A percentile compares a stretch with the other conserved stretches of the same genome.
phyloP scores from a whole-genome alignment of 1,140 invertebrate genomes.

The Protaetia brevitarsis region DNA sequence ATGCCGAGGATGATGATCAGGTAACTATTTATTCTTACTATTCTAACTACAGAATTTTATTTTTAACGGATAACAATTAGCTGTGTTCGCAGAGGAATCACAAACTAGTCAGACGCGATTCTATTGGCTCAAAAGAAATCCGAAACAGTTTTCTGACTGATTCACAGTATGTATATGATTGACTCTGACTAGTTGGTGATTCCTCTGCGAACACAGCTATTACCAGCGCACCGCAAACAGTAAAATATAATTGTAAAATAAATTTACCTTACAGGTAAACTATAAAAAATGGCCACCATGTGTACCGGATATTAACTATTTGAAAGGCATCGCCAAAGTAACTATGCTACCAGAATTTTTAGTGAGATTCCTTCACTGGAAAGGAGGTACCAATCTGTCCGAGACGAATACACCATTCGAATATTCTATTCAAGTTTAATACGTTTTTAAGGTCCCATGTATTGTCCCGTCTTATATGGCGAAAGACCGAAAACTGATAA shows the following conservation, averaged over 20 bases:
- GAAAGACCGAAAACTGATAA: constrained; percentile 42
- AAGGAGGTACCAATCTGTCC: constrained; percentile 40
- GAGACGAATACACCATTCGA: no score
- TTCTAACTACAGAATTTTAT: no score
- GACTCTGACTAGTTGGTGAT: no score
- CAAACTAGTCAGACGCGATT: no score
- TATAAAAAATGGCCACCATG: constrained; percentile 55
- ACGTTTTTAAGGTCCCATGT: constrained; percentile 18
- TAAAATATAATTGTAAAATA: not conserved
- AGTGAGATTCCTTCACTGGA: constrained; percentile 51
- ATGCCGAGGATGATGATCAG: constrained; percentile 34
- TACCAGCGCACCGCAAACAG: no score
- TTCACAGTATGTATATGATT: no score
- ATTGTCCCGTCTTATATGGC: constrained; percentile 57
- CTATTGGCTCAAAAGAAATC: no score
- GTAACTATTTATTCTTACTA: constrained; percentile 35
- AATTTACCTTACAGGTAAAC: constrained; percentile 15
- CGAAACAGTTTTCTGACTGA: no score
- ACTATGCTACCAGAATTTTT: constrained; percentile 51
- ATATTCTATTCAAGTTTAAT: not conserved
- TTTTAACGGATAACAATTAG: no score
- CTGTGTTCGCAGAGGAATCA: no score
- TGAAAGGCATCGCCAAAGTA: constrained; percentile 55
- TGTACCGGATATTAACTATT: constrained; percentile 57
- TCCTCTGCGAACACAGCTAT: no score